Percentiles rank a stretch among this genome's conserved stretches.
phyloP scores from a whole-genome alignment of 2,113 vertebrate genomes.

The Cynopterus brachyotis region DNA sequence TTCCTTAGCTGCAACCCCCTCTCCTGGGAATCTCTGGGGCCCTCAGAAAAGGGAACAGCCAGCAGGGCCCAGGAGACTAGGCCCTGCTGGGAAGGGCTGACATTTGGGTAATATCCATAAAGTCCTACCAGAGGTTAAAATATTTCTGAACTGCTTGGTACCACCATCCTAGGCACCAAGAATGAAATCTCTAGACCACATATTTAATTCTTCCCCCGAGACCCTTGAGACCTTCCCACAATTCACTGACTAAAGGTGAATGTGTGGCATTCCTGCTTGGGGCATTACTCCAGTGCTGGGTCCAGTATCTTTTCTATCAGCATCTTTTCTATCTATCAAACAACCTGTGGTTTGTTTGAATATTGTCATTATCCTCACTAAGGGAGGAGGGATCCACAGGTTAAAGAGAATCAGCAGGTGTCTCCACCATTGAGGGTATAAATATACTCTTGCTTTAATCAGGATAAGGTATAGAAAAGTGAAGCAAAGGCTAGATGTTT shows the following conservation, averaged over 20 bases:
- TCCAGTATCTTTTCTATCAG: neutral
- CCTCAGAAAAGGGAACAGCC: neutral
- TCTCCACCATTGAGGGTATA: neutral
- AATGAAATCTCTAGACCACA: neutral
- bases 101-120: neutral
- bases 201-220: neutral
- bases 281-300: neutral
- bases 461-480: neutral
- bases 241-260: neutral
- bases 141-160: neutral
- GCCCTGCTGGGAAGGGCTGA: neutral
- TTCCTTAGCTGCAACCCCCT: neutral
- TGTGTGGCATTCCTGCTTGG: neutral
- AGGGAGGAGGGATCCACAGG: neutral
- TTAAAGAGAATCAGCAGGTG: neutral
- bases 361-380: neutral
- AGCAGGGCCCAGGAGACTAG: neutral
- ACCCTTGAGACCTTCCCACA: neutral
- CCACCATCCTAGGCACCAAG: neutral
- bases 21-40: neutral
- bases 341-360: neutral
- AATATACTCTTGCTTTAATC: neutral
- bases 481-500: neutral
- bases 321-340: no score
- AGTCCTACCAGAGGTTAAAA: neutral